Evolutionary conservation across 2,888 invertebrate genomes (phyloP), one percentile per base, ranked within the genome.

Genomic region (Lamellibrachia columna): DNA sequence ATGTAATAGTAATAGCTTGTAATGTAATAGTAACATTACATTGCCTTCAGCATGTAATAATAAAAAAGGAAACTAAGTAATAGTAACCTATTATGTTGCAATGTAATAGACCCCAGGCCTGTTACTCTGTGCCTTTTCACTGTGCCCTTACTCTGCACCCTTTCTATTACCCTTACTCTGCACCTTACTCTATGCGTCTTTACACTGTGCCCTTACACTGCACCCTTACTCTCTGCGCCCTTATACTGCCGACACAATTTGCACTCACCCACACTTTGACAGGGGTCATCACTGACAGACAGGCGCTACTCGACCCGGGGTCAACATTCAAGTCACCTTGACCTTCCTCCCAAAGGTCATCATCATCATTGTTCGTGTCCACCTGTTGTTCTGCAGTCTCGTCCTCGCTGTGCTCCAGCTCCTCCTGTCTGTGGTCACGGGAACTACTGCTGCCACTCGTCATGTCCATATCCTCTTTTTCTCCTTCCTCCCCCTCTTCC

Each of bases 281-380:
- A 15, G 90, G 55, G 8, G 91, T 53, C 11, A 75, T 75, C 75
- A n/a, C 75, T 4, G 75, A 22, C 22, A 22, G 75, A 75, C 75
- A 22, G 11, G 75, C 6, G 75, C 75, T 75, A n/a, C 75, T 75
- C 4, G 75, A 75, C 28, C n/a, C 53, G 9, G 90, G 90, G 22
- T 52, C 92, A 58, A 52, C 52, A 91, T n/a, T 52, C 15, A 53
- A 52, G 52, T 53, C 53, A 52, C 53, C 53, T 91, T 52, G 52
- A 52, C 91, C 53, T 52, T 58, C 60, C 90, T 94, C 93, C 91
- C 93, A 93, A 53, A 93, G 92, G 75, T 91, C 93, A 93, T 94
- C 94, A 28, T 94, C 94, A 91, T 93, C 93, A 52, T 93, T 94
- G 90, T 90, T 91, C 53, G 90, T 92, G 3, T 94, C 94, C 11